A percentile compares a stretch with the other conserved stretches of the same genome.
phyloP scores from a whole-genome alignment of 2,797 vertebrate genomes.

The Melanogrammus aeglefinus region DNA sequence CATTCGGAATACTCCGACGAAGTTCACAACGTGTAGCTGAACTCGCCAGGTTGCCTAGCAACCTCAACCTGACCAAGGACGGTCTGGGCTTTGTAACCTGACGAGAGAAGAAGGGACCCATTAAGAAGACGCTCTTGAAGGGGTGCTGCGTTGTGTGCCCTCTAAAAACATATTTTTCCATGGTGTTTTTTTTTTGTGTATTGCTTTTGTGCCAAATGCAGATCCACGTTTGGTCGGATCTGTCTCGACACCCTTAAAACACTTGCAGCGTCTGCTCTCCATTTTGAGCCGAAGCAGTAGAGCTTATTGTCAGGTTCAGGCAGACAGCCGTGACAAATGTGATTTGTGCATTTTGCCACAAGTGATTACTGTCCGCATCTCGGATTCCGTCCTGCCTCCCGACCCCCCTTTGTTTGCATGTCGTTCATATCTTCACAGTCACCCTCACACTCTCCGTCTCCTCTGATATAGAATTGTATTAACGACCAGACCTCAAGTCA shows the following conservation, averaged over 20 bases:
- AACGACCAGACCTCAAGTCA: not conserved
- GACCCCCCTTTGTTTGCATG: conserved; percentile 25
- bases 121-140: not conserved
- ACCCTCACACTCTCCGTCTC: no score
- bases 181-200: not conserved
- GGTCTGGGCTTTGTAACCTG: not conserved
- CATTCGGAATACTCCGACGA: not conserved
- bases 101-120: not conserved
- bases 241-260: not conserved
- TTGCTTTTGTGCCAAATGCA: not conserved
- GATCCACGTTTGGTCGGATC: not conserved
- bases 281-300: not conserved
- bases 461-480: not conserved
- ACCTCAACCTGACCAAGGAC: not conserved
- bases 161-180: not conserved
- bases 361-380: conserved; percentile 24
- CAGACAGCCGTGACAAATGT: conserved; percentile 20
- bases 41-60: not conserved
- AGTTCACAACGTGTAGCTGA: not conserved
- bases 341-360: conserved; percentile 29
- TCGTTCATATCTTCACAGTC: conserved; percentile 8
- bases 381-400: not conserved
- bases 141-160: not conserved
- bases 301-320: conserved; percentile 41
- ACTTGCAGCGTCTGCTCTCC: not conserved